Evolutionary conservation across 2,113 vertebrate genomes (phyloP).

Genomic region (Chaenocephalus aceratus): DNA sequence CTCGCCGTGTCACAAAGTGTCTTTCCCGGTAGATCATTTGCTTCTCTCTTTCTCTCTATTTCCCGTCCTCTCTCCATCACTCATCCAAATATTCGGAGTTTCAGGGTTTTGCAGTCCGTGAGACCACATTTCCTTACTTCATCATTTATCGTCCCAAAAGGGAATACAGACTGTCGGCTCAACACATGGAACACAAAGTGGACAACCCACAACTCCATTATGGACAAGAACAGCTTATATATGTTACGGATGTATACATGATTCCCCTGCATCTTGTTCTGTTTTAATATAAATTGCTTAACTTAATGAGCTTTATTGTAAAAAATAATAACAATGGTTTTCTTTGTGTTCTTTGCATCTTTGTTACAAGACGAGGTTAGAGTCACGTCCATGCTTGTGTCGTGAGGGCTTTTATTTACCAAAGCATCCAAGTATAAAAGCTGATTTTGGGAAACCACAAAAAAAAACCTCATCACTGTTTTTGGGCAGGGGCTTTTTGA

Average conservation of each 20-base stretch:
- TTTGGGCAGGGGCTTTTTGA: background rate
- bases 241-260: background rate
- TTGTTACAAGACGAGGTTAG: constrained; percentile 9
- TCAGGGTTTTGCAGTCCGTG: constrained; percentile 15
- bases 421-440: background rate
- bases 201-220: constrained; percentile 35
- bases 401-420: background rate
- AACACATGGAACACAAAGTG: constrained; percentile 43
- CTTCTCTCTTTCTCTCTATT: constrained; percentile 25
- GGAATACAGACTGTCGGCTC: constrained; percentile 16
- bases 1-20: background rate
- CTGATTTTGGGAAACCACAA: background rate
- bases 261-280: constrained; percentile 9
- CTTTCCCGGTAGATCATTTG: constrained; percentile 25
- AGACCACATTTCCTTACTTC: constrained; percentile 43
- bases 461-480: background rate
- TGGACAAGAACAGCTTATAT: background rate
- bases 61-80: constrained; percentile 13
- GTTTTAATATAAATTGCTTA: background rate
- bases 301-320: constrained; percentile 2
- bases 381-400: background rate
- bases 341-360: background rate
- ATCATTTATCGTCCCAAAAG: constrained; percentile 38
- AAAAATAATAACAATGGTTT: background rate
- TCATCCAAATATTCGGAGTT: background rate